Conservation (phyloP, 1,140 invertebrate genomes). For the Atta colombica region DNA sequence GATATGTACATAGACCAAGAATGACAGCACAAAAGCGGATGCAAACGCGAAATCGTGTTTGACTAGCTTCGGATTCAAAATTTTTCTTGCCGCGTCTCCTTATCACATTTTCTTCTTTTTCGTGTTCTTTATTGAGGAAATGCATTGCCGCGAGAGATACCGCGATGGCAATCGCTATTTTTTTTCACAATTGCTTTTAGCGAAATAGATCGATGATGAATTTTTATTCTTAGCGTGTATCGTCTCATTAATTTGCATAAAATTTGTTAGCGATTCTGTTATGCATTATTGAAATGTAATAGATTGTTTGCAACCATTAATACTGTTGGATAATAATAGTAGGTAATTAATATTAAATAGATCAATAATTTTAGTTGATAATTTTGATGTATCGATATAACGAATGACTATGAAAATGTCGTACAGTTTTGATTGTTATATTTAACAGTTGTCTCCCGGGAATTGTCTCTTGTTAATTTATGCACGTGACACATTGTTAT, state of each 20-base stretch:
- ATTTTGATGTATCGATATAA: constrained; percentile 20
- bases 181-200: constrained; percentile 1
- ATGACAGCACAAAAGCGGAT: constrained; percentile 35
- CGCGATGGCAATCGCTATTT: constrained; percentile 3
- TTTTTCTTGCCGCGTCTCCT: not conserved
- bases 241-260: not conserved
- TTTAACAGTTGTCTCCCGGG: constrained; percentile 46
- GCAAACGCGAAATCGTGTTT: constrained; percentile 59
- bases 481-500: constrained; percentile 46
- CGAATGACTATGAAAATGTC: constrained; percentile 44
- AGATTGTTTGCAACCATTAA: constrained; percentile 2
- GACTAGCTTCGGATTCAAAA: constrained; percentile 47
- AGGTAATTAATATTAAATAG: constrained; percentile 22
- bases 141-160: constrained; percentile 20
- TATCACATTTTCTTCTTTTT: constrained; percentile 7
- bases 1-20: constrained; percentile 10
- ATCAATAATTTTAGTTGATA: constrained; percentile 10
- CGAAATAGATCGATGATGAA: not conserved
- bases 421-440: constrained; percentile 51
- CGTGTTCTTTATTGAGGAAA: not conserved
- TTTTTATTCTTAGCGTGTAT: not conserved
- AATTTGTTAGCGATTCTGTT: not conserved
- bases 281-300: constrained; percentile 4
- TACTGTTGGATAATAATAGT: not conserved
- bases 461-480: constrained; percentile 55